Evolutionary conservation across 2,888 invertebrate genomes (phyloP), one percentile per base, ranked within the genome.

Genomic region (Smittia aterrima): DNA sequence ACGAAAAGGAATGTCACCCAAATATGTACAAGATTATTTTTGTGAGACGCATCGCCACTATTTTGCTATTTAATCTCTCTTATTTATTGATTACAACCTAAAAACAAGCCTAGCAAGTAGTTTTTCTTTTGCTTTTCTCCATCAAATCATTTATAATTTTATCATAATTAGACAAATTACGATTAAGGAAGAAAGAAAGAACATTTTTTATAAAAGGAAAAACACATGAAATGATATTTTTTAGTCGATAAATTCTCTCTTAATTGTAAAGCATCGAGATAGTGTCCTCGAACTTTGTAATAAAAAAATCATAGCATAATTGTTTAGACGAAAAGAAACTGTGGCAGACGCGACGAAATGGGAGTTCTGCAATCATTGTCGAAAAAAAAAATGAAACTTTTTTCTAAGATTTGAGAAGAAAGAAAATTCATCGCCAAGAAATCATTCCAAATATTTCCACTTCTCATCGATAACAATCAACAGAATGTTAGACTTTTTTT

Each of bases 401-500:
- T 47, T 47, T 47, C 47, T 47, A 11, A 47, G 16, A 47, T 13
- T 11, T 2, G 16, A 47, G 11, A n/a, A 47, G 16, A 47, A 47
- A 47, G 7, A 47, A 47, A 47, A 13, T 47, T 47, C 47, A 47
- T 47, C 47, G 47, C 47, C 47, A 47, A 47, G 47, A 47, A 47
- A 47, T 47, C 47, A 47, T 47, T 47, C 47, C 47, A 47, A 47
- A 47, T 47, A 47, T 47, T 47, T 47, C 16, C 47, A 6, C 47
- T 47, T 47, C 47, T 47, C 47, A 47, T n/a, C 47, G 47, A 47
- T 47, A 47, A 47, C 47, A 47, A 47, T 47, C 47, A 47, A 47
- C 16, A 47, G 16, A 47, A 47, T 47, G 47, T 47, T 47, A 47
- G 47, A 47, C 16, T 47, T 47, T 47, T 38, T 47, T 32, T 32